Conservation (phyloP, 2,113 vertebrate species). For the Ptilorrhoa leucosticta region DNA sequence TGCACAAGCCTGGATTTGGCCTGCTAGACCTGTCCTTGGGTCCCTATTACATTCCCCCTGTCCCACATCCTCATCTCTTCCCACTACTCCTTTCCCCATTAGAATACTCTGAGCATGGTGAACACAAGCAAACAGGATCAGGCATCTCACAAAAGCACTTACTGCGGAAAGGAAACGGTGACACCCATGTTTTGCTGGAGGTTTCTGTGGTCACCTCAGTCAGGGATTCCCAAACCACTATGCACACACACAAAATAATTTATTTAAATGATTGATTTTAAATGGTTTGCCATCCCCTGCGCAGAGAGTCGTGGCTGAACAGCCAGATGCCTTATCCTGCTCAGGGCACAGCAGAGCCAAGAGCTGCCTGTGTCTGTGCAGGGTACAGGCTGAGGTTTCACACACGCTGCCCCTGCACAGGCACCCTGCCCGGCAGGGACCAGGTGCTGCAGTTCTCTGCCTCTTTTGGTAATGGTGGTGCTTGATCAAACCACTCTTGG, state of each 20-base stretch:
- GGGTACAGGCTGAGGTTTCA: not conserved
- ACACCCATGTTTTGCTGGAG: not conserved
- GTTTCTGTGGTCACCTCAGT: not conserved
- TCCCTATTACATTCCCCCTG: not conserved
- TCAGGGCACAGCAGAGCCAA: not conserved
- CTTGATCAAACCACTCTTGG: not conserved
- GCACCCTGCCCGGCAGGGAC: not conserved
- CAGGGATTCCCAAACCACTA: not conserved
- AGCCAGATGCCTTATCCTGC: not conserved
- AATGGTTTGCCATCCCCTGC: not conserved
- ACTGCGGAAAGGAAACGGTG: not conserved
- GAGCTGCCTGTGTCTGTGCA: not conserved
- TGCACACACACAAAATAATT: not conserved
- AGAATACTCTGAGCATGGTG: not conserved
- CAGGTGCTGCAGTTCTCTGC: slow-evolving; percentile 2
- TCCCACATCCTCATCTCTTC: not conserved
- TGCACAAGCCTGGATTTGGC: not conserved
- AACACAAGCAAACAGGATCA: not conserved
- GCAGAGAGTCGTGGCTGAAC: not conserved
- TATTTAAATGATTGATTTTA: not conserved
- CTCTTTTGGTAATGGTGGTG: not conserved
- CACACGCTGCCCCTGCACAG: not conserved
- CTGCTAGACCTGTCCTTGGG: not conserved
- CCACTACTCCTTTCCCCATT: not conserved
- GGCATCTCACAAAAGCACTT: not conserved